A percentile compares a stretch with the other conserved stretches of the same genome.
Evolutionary conservation across 1,140 invertebrate genomes (phyloP).

Genomic region (Calephelis virginiensis): DNA sequence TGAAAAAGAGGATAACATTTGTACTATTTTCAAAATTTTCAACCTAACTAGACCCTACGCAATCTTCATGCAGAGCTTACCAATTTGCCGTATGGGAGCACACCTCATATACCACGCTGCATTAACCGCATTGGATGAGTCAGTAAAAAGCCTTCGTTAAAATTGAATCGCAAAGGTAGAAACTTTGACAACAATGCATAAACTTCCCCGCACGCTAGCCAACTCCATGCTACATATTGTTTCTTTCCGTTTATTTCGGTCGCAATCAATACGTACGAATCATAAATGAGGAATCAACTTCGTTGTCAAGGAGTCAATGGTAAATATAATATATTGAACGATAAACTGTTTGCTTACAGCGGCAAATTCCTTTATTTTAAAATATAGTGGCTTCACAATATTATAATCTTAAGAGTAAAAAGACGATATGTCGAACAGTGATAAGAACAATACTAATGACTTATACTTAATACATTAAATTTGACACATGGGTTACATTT

Average conservation of each 20-base stretch:
- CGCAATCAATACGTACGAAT: constrained; percentile 67
- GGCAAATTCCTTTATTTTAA: constrained; percentile 77
- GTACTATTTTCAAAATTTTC: background rate
- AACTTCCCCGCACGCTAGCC: constrained; percentile 61
- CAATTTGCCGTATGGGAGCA: constrained; percentile 44
- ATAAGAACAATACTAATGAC: constrained; percentile 72
- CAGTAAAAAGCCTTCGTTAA: constrained; percentile 64
- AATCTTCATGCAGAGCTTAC: constrained; percentile 44
- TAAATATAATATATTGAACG: constrained; percentile 55
- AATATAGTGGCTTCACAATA: constrained; percentile 78
- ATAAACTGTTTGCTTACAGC: constrained; percentile 75
- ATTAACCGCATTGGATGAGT: constrained; percentile 70
- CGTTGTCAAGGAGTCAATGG: constrained; percentile 56
- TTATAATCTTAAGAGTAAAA: constrained; percentile 70
- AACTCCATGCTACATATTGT: constrained; percentile 68
- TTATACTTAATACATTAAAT: constrained; percentile 66
- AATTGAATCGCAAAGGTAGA: constrained; percentile 37
- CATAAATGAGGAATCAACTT: constrained; percentile 63
- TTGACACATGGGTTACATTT: constrained; percentile 71
- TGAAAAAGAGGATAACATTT: background rate
- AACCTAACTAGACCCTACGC: background rate
- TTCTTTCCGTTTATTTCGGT: constrained; percentile 71
- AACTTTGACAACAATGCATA: constrained; percentile 37
- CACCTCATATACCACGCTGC: constrained; percentile 61
- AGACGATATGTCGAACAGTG: constrained; percentile 76